Base-by-base conservation (phyloP, 1,140 invertebrate genomes). In the Nautilus pompilius region DNA sequence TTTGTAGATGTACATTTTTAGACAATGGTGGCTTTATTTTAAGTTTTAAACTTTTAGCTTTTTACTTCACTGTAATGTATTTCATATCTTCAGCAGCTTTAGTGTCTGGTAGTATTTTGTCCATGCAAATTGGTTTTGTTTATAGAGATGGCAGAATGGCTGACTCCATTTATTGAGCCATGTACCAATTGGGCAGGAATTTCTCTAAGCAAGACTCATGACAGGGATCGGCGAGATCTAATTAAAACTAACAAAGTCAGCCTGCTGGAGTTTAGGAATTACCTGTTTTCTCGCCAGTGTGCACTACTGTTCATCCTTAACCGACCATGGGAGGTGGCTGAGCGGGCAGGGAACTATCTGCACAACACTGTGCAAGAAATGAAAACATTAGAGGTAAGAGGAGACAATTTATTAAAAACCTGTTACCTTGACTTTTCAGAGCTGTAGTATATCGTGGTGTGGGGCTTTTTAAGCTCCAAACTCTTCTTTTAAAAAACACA, bases 281-380 rank as follows among this genome's bases (percentile, higher is more conserved):
- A 98, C 84, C 85, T 99, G 62, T 98, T 96, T 82, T 90, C 93
- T 70, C 87, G 95, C 71, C 95, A 98, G 84, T 92, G 93, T 82
- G 88, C 91, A 68, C 88, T 96, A 85, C 86, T 96, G 69, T 82
- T 95, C 65, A 83, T 90, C 67, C 86, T 89, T 55, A 88, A 87
- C 68, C 90, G 90, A 82, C 88, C 91, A 63, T 91, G 89, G 87
- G 91, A 93, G 86, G 88, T 95, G 68, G 92, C 93, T 5, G 88
- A 91, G 72, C 86, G 93, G 60, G 91, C 92, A 70, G 84, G 95
- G 68, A 88, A 89, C 26, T 96, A 93, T 79, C 87, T 96, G 55
- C 91, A 95, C 77, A 93, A 92, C 70, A 92, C 90, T 58, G 85
- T 93, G 26, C 71, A 74, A 41, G 93, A 97, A 83, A 74, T 95